A percentile compares a stretch with the other conserved stretches of the same genome.
These are phyloP conservation scores for Bungarus multicinctus DNA, from an alignment of 2,113 vertebrate genomes.

Conservation along the genomic window DNA sequence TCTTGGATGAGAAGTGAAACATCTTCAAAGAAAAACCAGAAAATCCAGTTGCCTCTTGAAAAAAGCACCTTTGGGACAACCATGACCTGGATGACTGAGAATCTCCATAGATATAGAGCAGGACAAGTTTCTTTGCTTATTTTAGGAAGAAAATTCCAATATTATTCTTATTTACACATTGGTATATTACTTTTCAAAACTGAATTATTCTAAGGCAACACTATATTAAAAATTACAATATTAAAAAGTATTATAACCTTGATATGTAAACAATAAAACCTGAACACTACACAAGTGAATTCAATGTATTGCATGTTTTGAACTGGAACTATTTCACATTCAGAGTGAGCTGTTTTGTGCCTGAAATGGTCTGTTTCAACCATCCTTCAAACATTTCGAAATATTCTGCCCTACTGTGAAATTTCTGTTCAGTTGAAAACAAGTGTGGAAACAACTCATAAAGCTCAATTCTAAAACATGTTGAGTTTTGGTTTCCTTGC, in stretches of 20 bases:
- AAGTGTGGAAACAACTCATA: neutral
- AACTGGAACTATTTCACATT: neutral
- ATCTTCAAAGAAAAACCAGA: no score
- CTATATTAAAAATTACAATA: neutral
- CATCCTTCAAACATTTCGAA: neutral
- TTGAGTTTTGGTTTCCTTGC: neutral
- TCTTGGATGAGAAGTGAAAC: no score
- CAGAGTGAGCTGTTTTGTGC: neutral
- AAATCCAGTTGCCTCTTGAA: no score
- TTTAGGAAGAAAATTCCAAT: neutral
- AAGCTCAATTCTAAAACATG: neutral
- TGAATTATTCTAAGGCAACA: neutral
- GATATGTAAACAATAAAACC: neutral
- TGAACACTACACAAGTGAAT: neutral
- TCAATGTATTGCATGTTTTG: neutral
- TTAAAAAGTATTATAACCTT: neutral
- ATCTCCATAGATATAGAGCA: no score
- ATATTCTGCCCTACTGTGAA: neutral
- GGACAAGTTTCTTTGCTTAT: neutral
- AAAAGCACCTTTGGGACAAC: no score
- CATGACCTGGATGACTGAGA: no score
- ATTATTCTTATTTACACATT: neutral
- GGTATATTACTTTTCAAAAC: neutral
- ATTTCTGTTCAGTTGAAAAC: neutral
- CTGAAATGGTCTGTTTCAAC: neutral